Evolutionary conservation across 2,113 vertebrate species (phyloP).

Genomic region (Toxostoma redivivum): DNA sequence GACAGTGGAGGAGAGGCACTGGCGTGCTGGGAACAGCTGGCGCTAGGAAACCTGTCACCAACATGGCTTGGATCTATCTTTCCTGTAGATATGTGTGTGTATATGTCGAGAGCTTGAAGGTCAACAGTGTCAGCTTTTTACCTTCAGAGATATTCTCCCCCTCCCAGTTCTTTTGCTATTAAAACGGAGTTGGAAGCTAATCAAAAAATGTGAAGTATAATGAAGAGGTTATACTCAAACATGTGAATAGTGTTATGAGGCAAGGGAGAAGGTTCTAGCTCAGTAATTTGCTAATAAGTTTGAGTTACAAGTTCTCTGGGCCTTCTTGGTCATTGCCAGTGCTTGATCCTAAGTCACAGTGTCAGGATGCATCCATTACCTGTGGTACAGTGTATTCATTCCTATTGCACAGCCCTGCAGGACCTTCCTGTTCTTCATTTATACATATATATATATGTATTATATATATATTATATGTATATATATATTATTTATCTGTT

Average conservation of each 20-base stretch:
- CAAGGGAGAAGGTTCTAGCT: background rate
- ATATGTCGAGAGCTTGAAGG: background rate
- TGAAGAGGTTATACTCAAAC: background rate
- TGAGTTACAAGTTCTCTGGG: background rate
- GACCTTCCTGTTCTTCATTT: background rate
- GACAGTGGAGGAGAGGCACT: background rate
- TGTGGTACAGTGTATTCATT: background rate
- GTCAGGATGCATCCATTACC: background rate
- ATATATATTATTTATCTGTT: background rate
- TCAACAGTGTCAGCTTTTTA: background rate
- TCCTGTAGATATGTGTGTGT: accelerated
- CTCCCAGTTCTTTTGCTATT: background rate
- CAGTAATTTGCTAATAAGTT: background rate
- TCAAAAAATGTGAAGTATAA: background rate
- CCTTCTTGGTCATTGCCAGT: accelerated
- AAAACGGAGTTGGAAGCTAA: background rate
- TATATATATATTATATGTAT: too few relatives aligned
- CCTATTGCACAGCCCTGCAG: too few relatives aligned
- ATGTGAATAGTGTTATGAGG: accelerated
- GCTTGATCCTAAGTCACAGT: too few relatives aligned
- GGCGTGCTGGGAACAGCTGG: background rate
- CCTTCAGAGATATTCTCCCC: background rate
- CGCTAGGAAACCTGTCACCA: background rate
- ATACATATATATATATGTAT: too few relatives aligned
- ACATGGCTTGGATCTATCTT: accelerated